Evolutionary conservation across 2,113 vertebrate genomes (phyloP), one percentile per base, ranked within the genome.

Genomic region (Delphinus delphis): DNA sequence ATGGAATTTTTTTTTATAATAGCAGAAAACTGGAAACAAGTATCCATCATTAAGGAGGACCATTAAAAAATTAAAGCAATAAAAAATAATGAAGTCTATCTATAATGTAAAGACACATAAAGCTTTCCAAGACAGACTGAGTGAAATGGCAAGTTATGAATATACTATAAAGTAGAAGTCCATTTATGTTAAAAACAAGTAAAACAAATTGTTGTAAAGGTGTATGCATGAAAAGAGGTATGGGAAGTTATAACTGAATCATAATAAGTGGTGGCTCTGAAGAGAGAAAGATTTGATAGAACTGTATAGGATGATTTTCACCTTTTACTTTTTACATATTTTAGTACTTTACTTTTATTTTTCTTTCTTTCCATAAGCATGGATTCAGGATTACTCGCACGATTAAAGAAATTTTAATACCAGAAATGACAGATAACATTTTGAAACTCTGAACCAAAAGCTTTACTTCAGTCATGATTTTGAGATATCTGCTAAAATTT

Each of bases 51-150:
- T 55, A 90, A 90, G 11, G 55, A 94, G 21, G 55, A 65, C n/a
- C 44, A 93, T 85, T 79, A 63, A 77, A 96, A 94, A 88, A 76
- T 91, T 80, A 93, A 2, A 93, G 8, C 62, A 91, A 71, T 95
- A 62, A 80, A 83, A 93, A 88, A 17, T 18, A 83, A 92, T 38
- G 18, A 74, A 76, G 38, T 55, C 33, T 41, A 71, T 60, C 47
- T 85, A 88, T n/a, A 87, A 80, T n/a, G 14, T 68, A 83, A 83
- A 70, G 38, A 84, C 33, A 87, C 21, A 90, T 4, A 85, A 71
- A 86, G 58, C 15, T 73, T 96, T 38, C 63, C 53, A 79, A 65
- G 31, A 44, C 41, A 55, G 63, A 73, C 15, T 38, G 62, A 81
- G 41, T 79, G 17, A 80, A 94, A 74, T 31, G 33, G 65, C 47